phyloP scores from a whole-genome alignment of 2,888 invertebrate genomes.

The Drosophila sordidapex region DNA sequence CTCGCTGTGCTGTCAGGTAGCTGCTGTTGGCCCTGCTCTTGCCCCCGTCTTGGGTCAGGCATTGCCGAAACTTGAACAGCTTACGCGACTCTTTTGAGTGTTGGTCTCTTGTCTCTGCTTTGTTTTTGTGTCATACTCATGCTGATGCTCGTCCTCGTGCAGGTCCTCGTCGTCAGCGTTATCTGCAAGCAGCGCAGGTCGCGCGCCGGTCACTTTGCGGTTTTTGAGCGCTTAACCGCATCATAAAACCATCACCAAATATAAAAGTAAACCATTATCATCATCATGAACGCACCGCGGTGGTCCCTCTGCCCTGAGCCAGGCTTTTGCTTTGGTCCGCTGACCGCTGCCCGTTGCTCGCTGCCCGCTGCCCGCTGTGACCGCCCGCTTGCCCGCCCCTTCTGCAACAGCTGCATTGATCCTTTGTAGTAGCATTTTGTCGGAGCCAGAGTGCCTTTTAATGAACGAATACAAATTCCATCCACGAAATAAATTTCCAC shows the following conservation, averaged over 20 bases:
- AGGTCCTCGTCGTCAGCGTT: conserved; percentile 4
- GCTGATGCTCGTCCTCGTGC: neutral
- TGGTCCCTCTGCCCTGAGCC: conserved; percentile 43
- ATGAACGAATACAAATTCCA: conserved; percentile 49
- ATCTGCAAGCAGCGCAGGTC: conserved; percentile 30
- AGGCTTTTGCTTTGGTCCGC: conserved; percentile 16
- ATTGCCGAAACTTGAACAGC: conserved; percentile 75
- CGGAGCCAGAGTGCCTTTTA: conserved; percentile 40
- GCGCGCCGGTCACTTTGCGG: conserved; percentile 75
- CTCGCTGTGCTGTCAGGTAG: conserved; percentile 51
- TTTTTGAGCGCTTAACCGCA: conserved; percentile 79
- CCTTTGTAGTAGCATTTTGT: conserved; percentile 38
- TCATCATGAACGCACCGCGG: conserved; percentile 71
- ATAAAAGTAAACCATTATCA: conserved; percentile 79
- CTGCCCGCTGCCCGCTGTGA: conserved; percentile 33
- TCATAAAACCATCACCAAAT: conserved; percentile 79
- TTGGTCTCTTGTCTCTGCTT: conserved; percentile 6
- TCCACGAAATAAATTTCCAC: conserved; percentile 41
- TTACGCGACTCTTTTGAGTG: conserved; percentile 61
- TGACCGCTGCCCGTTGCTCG: neutral
- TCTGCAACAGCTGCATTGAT: conserved; percentile 57
- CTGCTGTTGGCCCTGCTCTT: conserved; percentile 18
- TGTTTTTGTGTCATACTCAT: conserved; percentile 7
- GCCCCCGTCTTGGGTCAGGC: conserved; percentile 16
- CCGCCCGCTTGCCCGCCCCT: conserved; percentile 15